Conservation (phyloP, 2,113 vertebrate species). For the Paracanthobrama guichenoti region DNA sequence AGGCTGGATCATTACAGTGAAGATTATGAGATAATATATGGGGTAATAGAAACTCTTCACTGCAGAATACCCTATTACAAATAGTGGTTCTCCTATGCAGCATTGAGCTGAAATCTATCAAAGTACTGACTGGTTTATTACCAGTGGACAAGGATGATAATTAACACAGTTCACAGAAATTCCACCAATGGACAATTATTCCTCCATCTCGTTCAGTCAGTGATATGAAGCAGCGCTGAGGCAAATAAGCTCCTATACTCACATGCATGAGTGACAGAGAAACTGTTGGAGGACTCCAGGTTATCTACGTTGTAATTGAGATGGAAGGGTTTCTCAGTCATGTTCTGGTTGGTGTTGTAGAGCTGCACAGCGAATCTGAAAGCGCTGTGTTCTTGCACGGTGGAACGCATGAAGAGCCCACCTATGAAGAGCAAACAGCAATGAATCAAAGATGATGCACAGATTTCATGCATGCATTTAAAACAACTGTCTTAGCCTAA, state of each 20-base stretch:
- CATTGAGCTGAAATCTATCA: slow-evolving; percentile 7
- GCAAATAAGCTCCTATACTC: slow-evolving; percentile 75
- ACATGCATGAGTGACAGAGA: slow-evolving; percentile 99
- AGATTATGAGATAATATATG: slow-evolving; percentile 44
- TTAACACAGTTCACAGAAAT: neutral
- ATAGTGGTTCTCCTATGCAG: neutral
- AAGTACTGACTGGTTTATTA: neutral
- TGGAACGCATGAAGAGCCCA: slow-evolving; percentile 98
- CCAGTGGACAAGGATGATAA: neutral
- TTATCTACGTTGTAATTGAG: slow-evolving; percentile 99
- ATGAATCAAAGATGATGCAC: neutral
- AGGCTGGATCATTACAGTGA: slow-evolving; percentile 37
- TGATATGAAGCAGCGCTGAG: slow-evolving; percentile 39
- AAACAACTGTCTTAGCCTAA: neutral
- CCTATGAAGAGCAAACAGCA: slow-evolving; percentile 67
- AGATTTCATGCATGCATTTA: neutral
- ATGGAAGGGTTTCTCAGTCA: slow-evolving; percentile 97
- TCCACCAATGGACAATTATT: neutral
- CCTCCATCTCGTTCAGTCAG: neutral
- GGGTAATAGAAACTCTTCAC: slow-evolving; percentile 33
- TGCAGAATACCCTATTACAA: slow-evolving; percentile 1
- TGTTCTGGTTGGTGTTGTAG: slow-evolving; percentile 99
- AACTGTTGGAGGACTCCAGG: slow-evolving; percentile 99
- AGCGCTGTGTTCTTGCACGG: slow-evolving; percentile 98
- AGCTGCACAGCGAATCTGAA: slow-evolving; percentile 99